Percentiles rank a stretch among this genome's conserved stretches.
phyloP scores from a whole-genome alignment of 2,888 invertebrate species.

The Campoplex nolae region DNA sequence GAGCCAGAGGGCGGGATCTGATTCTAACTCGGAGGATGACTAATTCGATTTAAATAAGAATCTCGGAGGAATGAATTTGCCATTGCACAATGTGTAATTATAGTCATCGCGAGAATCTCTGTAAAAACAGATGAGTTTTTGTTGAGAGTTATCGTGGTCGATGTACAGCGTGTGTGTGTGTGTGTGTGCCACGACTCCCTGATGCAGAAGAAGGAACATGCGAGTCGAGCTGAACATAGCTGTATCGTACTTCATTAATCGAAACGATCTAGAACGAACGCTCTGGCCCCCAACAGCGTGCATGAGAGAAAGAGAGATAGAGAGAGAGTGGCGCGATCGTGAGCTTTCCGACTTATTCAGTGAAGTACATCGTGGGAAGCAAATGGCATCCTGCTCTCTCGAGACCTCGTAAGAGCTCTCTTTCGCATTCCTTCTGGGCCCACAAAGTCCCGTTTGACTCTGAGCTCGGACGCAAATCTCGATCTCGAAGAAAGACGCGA shows the following conservation, averaged over 20 bases:
- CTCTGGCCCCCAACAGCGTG: slow-evolving; percentile 9
- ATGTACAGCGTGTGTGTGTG: neutral
- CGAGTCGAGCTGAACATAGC: neutral
- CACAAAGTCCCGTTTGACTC: slow-evolving; percentile 62
- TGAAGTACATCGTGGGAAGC: slow-evolving; percentile 59
- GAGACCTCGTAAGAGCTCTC: slow-evolving; percentile 58
- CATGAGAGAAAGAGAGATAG: slow-evolving; percentile 13
- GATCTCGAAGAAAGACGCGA: slow-evolving; percentile 34
- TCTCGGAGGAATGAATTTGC: slow-evolving; percentile 1
- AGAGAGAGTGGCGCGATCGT: slow-evolving; percentile 4
- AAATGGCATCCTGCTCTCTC: slow-evolving; percentile 51
- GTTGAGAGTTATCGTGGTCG: slow-evolving; percentile 22
- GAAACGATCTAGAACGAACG: slow-evolving; percentile 52
- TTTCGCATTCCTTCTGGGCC: slow-evolving; percentile 53
- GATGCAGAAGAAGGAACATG: slow-evolving; percentile 20
- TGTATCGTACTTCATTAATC: slow-evolving; percentile 49
- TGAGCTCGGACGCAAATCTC: slow-evolving; percentile 55
- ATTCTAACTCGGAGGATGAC: neutral
- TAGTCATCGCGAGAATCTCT: slow-evolving; percentile 22
- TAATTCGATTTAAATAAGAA: slow-evolving; percentile 10
- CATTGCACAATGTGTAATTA: slow-evolving; percentile 34
- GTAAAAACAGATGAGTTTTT: slow-evolving; percentile 46
- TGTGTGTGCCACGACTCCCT: neutral
- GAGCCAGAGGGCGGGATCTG: neutral
- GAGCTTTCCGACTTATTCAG: slow-evolving; percentile 55